Evolutionary conservation across 2,113 vertebrate genomes (phyloP).

Genomic region (Silurus glanis): DNA sequence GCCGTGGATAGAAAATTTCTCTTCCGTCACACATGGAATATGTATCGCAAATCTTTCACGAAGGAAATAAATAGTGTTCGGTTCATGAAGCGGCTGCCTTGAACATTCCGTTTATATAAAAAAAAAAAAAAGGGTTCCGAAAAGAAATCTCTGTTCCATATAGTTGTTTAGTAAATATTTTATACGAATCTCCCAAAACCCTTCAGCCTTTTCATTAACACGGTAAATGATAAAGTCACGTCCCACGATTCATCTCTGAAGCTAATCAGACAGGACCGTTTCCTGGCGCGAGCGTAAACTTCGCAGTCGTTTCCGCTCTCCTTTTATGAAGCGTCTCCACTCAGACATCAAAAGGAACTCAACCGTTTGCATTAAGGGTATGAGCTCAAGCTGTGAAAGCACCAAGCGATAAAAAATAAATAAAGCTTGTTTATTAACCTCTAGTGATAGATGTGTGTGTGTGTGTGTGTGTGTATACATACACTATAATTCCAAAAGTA

Average conservation of each 20-base stretch:
- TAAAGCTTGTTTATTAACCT: slow-evolving; percentile 35
- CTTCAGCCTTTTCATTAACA: slow-evolving; percentile 56
- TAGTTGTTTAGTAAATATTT: slow-evolving; percentile 57
- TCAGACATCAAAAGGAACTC: slow-evolving; percentile 73
- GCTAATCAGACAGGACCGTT: slow-evolving; percentile 68
- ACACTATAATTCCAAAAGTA: too few relatives aligned
- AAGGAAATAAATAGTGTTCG: neutral
- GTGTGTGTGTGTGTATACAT: too few relatives aligned
- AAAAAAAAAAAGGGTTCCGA: neutral
- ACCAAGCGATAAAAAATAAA: slow-evolving; percentile 53
- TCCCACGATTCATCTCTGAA: slow-evolving; percentile 69
- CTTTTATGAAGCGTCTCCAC: slow-evolving; percentile 62
- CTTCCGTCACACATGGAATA: neutral
- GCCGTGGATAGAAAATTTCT: neutral
- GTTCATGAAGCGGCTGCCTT: neutral
- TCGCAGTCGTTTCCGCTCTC: slow-evolving; percentile 54
- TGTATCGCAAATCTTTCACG: neutral
- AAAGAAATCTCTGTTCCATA: neutral
- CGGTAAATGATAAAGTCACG: slow-evolving; percentile 71
- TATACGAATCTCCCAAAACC: slow-evolving; percentile 67
- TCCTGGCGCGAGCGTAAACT: slow-evolving; percentile 65
- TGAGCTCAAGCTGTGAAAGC: slow-evolving; percentile 71
- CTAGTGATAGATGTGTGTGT: neutral
- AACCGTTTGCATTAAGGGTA: slow-evolving; percentile 73
- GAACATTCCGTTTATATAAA: neutral